Evolutionary conservation across 2,888 invertebrate genomes (phyloP).

Genomic region (Lepetodrilus schrolli): DNA sequence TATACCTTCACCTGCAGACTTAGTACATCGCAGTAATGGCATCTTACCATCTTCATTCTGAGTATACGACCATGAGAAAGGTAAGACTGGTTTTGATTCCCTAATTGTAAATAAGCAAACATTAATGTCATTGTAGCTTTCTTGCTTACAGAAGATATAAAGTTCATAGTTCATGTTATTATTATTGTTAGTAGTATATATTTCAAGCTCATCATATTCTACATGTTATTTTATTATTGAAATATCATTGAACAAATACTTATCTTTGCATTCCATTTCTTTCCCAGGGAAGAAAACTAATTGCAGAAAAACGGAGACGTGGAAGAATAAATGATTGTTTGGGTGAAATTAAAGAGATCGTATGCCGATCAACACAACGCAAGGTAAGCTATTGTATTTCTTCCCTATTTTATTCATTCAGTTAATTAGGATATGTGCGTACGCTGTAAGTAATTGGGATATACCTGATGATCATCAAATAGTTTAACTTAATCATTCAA

Average conservation of each 20-base stretch:
- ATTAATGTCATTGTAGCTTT: not conserved
- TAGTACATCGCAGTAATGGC: not conserved
- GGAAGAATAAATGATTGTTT: conserved; percentile 39
- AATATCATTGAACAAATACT: not conserved
- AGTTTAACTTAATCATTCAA: no score
- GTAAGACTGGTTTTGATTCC: not conserved
- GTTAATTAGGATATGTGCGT: not conserved
- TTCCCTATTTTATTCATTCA: not conserved
- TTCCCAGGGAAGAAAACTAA: conserved; percentile 38
- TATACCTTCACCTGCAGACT: not conserved
- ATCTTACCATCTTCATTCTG: not conserved
- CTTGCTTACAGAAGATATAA: not conserved
- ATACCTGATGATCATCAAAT: not conserved
- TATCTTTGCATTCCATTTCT: not conserved
- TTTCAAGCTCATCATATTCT: not conserved
- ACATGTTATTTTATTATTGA: not conserved
- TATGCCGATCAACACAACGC: conserved; percentile 36
- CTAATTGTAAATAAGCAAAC: not conserved
- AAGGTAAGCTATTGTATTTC: conserved; percentile 28
- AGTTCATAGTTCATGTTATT: not conserved
- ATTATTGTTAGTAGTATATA: not conserved
- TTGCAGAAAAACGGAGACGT: conserved; percentile 40
- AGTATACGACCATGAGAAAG: not conserved
- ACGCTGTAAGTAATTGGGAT: no score
- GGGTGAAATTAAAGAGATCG: conserved; percentile 36